These are phyloP conservation scores for Cenopis cana DNA, from an alignment of 2,888 invertebrate genomes.

Conservation along the genomic window DNA sequence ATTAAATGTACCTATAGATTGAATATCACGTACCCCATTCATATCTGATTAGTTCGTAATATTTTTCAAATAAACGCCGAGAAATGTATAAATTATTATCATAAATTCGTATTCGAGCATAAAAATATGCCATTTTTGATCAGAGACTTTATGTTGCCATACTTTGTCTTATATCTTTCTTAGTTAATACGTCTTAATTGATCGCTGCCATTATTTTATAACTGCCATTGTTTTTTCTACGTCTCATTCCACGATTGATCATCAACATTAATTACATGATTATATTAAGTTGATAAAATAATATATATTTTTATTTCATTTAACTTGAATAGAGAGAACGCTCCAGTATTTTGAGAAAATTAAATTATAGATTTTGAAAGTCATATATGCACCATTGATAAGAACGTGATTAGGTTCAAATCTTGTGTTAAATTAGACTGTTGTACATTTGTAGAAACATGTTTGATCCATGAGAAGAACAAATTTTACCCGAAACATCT, in stretches of 20 bases:
- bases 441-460: conserved; percentile 38
- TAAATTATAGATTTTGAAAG: conserved; percentile 38
- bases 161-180: conserved; percentile 10
- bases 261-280: conserved; percentile 8
- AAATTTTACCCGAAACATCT: conserved; percentile 38
- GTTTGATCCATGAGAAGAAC: conserved; percentile 24
- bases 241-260: conserved; percentile 25
- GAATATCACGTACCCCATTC: conserved; percentile 71
- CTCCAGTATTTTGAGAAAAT: conserved; percentile 38
- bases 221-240: conserved; percentile 24
- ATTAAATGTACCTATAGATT: conserved; percentile 48
- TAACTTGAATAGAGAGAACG: conserved; percentile 35
- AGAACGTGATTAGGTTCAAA: conserved; percentile 22
- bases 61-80: conserved; percentile 33
- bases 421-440: conserved; percentile 30
- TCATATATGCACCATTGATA: conserved; percentile 34
- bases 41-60: conserved; percentile 78
- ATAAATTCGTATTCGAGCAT: conserved; percentile 29
- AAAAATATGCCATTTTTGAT: conserved; percentile 25
- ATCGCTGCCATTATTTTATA: conserved; percentile 32
- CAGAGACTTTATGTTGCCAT: conserved; percentile 41
- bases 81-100: conserved; percentile 23
- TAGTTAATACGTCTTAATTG: conserved; percentile 14
- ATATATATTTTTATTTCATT: conserved; percentile 18
- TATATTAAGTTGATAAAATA: conserved; percentile 29